Conservation (phyloP, 1,140 invertebrate genomes). For the Drosophila ironensis region DNA sequence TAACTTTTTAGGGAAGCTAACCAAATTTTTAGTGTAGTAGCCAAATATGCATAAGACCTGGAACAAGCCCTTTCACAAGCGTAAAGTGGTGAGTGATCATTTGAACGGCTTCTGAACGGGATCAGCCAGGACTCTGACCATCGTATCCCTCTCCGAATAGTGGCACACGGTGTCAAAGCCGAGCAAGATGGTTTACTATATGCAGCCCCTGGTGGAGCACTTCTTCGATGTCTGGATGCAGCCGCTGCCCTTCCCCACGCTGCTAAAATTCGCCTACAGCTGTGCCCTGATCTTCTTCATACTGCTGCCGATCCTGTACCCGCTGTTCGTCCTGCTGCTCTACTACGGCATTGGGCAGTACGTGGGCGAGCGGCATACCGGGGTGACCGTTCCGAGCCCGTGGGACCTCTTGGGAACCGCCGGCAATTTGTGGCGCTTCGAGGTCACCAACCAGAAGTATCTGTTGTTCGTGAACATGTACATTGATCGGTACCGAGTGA, state of each 20-base stretch:
- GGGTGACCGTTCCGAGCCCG: neutral
- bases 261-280: constrained; percentile 47
- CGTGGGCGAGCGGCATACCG: constrained; percentile 35
- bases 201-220: constrained; percentile 58
- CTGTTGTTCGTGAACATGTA: constrained; percentile 60
- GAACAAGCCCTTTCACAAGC: constrained; percentile 63
- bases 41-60: constrained; percentile 56
- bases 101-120: too few relatives aligned
- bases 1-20: neutral
- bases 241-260: constrained; percentile 60
- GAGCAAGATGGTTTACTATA: constrained; percentile 56
- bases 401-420: constrained; percentile 38
- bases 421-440: constrained; percentile 29
- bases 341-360: constrained; percentile 58
- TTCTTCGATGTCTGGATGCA: constrained; percentile 58
- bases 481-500: constrained; percentile 55
- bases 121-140: neutral
- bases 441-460: constrained; percentile 56
- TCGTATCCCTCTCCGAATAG: neutral
- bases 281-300: constrained; percentile 51
- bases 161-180: constrained; percentile 35
- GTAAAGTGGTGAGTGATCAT: constrained; percentile 57
- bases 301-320: constrained; percentile 51
- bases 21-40: constrained; percentile 14
- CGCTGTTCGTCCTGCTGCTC: constrained; percentile 27